A percentile compares a stretch with the other conserved stretches of the same genome.
phyloP scores from a whole-genome alignment of 2,888 invertebrate species.

The Adineta ricciae region DNA sequence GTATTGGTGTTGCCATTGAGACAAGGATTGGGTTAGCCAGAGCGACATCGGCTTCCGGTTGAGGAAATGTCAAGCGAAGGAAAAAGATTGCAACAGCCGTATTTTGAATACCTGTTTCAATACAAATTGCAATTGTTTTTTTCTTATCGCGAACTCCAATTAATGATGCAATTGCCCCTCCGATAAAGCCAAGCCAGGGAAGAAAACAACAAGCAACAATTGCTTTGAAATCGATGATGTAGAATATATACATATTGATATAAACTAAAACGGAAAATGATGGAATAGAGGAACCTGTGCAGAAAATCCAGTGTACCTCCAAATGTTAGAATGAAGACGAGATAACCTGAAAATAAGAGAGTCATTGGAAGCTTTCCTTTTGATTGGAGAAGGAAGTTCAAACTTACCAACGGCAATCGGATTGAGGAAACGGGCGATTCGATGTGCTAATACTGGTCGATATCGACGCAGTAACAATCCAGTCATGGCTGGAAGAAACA shows the following conservation, averaged over 20 bases:
- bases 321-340: background rate
- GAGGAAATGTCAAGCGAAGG: conserved; percentile 66
- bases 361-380: no score
- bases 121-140: conserved; percentile 73
- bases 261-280: background rate
- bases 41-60: conserved; percentile 77
- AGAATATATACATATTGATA: background rate
- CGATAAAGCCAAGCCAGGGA: conserved; percentile 69
- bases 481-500: background rate
- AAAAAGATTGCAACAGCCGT: conserved; percentile 82
- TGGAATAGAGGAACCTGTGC: no score
- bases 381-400: background rate
- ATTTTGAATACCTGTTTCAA: conserved; percentile 76
- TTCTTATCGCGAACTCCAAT: conserved; percentile 57
- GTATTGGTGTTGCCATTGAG: background rate
- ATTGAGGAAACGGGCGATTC: background rate
- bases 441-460: background rate
- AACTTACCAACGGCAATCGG: background rate
- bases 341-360: background rate
- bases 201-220: conserved; percentile 67
- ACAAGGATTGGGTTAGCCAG: conserved; percentile 52
- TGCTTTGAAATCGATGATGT: conserved; percentile 56
- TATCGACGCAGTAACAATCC: background rate
- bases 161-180: conserved; percentile 61
- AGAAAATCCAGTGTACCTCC: background rate